A percentile compares a stretch with the other conserved stretches of the same genome.
phyloP scores from a whole-genome alignment of 2,113 vertebrate genomes.

The Ploceus nigricollis region DNA sequence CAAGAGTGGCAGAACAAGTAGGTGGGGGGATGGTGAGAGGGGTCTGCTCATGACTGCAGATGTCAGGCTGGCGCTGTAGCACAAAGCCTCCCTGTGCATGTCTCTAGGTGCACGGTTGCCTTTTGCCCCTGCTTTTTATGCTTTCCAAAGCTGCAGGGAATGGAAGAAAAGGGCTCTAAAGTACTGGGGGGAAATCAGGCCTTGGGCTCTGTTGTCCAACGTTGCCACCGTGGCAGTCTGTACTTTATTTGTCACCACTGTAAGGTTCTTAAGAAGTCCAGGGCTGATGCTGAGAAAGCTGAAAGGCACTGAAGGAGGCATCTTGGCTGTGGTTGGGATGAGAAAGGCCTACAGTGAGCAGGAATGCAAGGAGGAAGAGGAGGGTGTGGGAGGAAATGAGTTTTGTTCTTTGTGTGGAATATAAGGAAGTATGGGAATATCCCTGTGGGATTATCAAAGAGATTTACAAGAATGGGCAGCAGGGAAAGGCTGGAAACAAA shows the following conservation, averaged over 20 bases:
- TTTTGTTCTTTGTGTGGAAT: not conserved
- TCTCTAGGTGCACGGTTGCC: not conserved
- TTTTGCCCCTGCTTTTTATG: not conserved
- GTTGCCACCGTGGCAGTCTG: not conserved
- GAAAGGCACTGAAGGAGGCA: not conserved
- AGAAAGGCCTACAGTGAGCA: not conserved
- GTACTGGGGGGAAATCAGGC: not conserved
- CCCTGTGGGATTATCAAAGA: not conserved
- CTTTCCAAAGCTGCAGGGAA: not conserved
- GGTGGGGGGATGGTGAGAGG: not conserved
- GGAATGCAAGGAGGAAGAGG: not conserved
- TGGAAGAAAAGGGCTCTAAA: not conserved
- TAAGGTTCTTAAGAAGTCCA: not conserved
- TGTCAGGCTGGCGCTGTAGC: not conserved
- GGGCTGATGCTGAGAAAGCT: not conserved
- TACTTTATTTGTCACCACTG: not conserved
- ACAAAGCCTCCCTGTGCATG: accelerated
- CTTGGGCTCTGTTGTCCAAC: not conserved
- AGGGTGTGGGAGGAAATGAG: slow-evolving; percentile 6
- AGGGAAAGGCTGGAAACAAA: not conserved
- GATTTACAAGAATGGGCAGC: not conserved
- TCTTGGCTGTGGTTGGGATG: not conserved
- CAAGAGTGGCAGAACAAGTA: accelerated
- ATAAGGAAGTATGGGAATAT: slow-evolving; percentile 35
- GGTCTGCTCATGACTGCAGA: not conserved